Evolutionary conservation across 2,113 vertebrate species (phyloP).

Genomic region (Cichladusa arquata): DNA sequence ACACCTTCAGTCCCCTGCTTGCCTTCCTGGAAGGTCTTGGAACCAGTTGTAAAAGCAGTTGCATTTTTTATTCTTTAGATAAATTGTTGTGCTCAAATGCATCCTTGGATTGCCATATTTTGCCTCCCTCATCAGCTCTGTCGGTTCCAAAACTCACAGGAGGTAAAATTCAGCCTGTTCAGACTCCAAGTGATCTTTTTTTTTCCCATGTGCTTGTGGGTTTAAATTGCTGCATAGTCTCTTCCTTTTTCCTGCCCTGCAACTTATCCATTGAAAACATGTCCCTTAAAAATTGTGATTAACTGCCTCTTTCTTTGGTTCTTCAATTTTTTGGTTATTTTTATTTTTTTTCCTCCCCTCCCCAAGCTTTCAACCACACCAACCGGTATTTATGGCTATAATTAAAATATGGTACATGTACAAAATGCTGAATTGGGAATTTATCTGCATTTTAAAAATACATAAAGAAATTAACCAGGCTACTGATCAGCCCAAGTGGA

Average conservation of each 20-base stretch:
- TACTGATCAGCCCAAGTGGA: background rate
- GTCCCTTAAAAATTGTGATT: background rate
- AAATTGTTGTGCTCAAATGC: background rate
- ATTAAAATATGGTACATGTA: background rate
- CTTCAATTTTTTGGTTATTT: background rate
- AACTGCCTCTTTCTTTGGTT: background rate
- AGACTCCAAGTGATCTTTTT: background rate
- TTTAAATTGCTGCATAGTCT: background rate
- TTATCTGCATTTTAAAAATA: background rate
- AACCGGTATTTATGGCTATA: background rate
- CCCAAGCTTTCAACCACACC: background rate
- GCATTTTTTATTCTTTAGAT: background rate
- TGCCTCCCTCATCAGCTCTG: background rate
- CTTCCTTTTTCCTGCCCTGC: background rate
- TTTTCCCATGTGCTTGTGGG: background rate
- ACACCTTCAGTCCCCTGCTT: background rate
- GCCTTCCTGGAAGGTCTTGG: rapidly evolving
- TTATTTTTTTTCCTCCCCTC: rapidly evolving
- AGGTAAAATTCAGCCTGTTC: background rate
- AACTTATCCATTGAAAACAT: background rate
- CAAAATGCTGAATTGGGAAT: background rate
- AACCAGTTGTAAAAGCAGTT: background rate
- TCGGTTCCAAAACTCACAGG: background rate
- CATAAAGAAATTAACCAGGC: background rate
- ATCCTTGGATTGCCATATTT: background rate